phyloP scores from a whole-genome alignment of 2,888 invertebrate genomes.

The Clitarchus hookeri region DNA sequence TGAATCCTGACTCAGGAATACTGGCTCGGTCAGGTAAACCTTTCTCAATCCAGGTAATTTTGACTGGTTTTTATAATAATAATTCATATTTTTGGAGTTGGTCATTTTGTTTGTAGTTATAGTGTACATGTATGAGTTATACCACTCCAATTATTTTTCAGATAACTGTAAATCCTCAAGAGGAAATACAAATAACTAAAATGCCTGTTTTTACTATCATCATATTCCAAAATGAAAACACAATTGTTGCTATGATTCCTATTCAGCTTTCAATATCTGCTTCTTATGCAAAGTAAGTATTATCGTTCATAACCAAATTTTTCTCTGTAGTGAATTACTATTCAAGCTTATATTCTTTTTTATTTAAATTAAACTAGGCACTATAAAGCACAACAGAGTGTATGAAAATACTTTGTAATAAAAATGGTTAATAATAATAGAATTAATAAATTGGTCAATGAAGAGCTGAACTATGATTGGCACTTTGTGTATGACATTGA shows the following conservation, averaged over 20 bases:
- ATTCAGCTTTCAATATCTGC: slow-evolving; percentile 48
- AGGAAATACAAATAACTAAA: slow-evolving; percentile 44
- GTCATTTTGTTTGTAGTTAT: not conserved
- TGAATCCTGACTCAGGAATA: slow-evolving; percentile 47
- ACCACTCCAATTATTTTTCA: not conserved
- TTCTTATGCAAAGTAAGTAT: slow-evolving; percentile 43
- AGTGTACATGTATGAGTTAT: not conserved
- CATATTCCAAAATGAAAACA: slow-evolving; percentile 43
- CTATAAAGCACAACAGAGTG: too few species aligned
- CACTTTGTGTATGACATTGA: too few species aligned
- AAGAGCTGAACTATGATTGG: too few species aligned
- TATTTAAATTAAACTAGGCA: too few species aligned
- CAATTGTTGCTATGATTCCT: slow-evolving; percentile 49
- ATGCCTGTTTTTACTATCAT: not conserved
- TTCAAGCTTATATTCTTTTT: too few species aligned
- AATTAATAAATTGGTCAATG: too few species aligned
- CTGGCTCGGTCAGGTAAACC: slow-evolving; percentile 44
- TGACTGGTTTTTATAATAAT: not conserved
- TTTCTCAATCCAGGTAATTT: slow-evolving; percentile 39
- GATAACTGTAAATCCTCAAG: slow-evolving; percentile 46
- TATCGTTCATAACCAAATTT: too few species aligned
- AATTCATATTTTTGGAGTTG: not conserved
- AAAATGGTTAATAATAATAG: too few species aligned
- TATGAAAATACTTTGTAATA: too few species aligned
- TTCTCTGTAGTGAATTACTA: too few species aligned